phyloP scores from a whole-genome alignment of 2,797 vertebrate species.

The Rhinogobio ventralis region DNA sequence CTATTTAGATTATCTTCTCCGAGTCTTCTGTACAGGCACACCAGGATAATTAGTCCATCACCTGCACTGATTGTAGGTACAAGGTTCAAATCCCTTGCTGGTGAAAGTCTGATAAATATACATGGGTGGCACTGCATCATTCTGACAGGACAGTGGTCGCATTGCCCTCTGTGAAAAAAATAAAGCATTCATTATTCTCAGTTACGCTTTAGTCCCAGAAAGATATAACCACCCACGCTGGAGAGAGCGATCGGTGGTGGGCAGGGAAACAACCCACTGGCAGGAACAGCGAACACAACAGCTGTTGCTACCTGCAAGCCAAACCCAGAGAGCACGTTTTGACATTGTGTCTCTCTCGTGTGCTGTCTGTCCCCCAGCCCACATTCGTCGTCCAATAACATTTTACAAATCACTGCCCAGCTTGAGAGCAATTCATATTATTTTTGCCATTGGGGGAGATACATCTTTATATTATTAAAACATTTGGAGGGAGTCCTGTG shows the following conservation, averaged over 20 bases:
- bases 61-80: constrained; percentile 23
- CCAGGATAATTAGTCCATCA: constrained; percentile 34
- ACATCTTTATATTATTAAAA: constrained; percentile 60
- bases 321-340: constrained; percentile 54
- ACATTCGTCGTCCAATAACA: constrained; percentile 11
- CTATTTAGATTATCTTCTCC: constrained; percentile 11
- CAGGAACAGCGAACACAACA: constrained; percentile 62
- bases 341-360: constrained; percentile 45
- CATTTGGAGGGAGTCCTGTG: not conserved
- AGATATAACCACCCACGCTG: constrained; percentile 66
- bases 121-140: constrained; percentile 66
- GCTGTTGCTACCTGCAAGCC: constrained; percentile 68
- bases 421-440: constrained; percentile 53
- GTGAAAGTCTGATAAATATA: constrained; percentile 64
- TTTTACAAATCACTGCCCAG: constrained; percentile 58
- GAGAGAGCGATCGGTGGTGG: constrained; percentile 58
- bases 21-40: constrained; percentile 5
- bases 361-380: constrained; percentile 14
- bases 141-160: constrained; percentile 63
- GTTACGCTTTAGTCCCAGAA: constrained; percentile 77
- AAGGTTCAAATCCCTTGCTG: constrained; percentile 30
- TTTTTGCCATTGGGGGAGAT: constrained; percentile 44
- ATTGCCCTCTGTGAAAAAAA: constrained; percentile 59
- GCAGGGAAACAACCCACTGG: constrained; percentile 59
- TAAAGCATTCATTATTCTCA: constrained; percentile 73